Conservation (phyloP, 2,888 invertebrate species). For the Lithophane socia region DNA sequence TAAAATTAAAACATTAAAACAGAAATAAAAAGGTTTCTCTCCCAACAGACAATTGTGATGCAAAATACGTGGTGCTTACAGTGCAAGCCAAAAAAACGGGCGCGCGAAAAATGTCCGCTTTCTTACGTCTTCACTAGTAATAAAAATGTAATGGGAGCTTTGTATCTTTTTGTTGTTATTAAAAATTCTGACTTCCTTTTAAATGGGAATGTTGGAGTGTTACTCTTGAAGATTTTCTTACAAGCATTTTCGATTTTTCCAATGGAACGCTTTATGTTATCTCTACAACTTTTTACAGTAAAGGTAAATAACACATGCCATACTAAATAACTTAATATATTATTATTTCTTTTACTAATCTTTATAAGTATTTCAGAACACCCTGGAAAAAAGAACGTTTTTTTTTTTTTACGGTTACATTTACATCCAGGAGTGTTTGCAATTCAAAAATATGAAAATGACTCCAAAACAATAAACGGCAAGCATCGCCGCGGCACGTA, state of each 20-base stretch:
- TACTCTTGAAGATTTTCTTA: conserved; percentile 7
- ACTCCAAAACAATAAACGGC: conserved; percentile 66
- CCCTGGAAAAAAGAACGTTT: not conserved
- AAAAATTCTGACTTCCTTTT: conserved; percentile 66
- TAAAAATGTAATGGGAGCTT: conserved; percentile 68
- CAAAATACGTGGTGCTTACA: conserved; percentile 77
- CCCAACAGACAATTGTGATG: conserved; percentile 86
- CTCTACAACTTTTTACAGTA: not conserved
- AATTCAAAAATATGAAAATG: conserved; percentile 63
- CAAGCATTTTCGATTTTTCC: not conserved
- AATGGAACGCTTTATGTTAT: not conserved
- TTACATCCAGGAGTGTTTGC: conserved; percentile 34
- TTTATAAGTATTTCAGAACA: conserved; percentile 1
- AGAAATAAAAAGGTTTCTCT: conserved; percentile 76
- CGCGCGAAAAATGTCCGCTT: conserved; percentile 70
- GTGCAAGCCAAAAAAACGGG: conserved; percentile 74
- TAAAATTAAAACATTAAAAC: conserved; percentile 87
- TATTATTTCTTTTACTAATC: not conserved
- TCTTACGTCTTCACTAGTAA: conserved; percentile 69
- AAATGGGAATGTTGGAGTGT: conserved; percentile 39
- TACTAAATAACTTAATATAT: not conserved
- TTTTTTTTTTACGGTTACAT: conserved; percentile 4
- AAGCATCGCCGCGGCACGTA: conserved; percentile 70
- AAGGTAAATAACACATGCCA: not conserved
- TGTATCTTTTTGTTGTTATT: conserved; percentile 65